These are phyloP conservation scores for Holacanthus passer DNA, from an alignment of 2,113 vertebrate genomes.

Conservation along the genomic window DNA sequence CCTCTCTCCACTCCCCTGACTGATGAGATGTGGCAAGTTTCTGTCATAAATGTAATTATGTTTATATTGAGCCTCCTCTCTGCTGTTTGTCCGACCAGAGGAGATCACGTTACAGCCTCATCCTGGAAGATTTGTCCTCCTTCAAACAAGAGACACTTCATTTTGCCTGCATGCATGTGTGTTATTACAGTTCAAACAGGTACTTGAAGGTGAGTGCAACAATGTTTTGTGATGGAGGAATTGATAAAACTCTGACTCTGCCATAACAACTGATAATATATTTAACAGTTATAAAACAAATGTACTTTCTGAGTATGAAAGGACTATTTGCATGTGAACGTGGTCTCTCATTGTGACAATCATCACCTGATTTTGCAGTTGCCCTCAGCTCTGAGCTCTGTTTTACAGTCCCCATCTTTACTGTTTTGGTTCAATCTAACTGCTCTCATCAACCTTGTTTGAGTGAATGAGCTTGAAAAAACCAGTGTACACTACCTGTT, in stretches of 20 bases:
- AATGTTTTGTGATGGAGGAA: background rate
- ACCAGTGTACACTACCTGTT: background rate
- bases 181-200: background rate
- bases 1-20: conserved; percentile 45
- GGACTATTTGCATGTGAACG: no score
- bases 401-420: background rate
- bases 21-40: conserved; percentile 70
- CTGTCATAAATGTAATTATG: conserved; percentile 77
- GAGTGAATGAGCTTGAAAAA: background rate
- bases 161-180: background rate
- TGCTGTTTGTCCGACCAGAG: conserved; percentile 51
- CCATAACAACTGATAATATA: background rate
- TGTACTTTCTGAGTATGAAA: no score
- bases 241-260: background rate
- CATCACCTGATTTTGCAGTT: no score
- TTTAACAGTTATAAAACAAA: background rate
- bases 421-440: no score
- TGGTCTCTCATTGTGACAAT: no score
- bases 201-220: background rate
- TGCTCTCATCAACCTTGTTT: background rate
- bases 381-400: no score
- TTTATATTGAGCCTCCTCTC: conserved; percentile 53
- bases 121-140: conserved; percentile 40
- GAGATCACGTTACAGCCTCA: conserved; percentile 68
- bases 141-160: conserved; percentile 33